Evolutionary conservation across 2,113 vertebrate genomes (phyloP), one percentile per base, ranked within the genome.

Genomic region (Pycnonotus jocosus): DNA sequence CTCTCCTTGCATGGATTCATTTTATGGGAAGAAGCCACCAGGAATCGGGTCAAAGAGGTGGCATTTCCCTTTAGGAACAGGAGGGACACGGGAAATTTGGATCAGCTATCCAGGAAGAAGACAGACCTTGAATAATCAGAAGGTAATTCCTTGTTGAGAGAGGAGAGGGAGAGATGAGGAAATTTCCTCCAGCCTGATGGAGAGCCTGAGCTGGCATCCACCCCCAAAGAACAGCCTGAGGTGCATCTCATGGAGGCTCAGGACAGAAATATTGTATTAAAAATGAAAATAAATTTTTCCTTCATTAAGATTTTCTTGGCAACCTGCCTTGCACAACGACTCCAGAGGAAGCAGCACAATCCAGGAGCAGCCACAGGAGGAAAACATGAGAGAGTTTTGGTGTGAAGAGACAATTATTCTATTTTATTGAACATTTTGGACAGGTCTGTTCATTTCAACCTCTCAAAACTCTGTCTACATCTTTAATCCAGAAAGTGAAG

Each of bases 221-320:
- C 16, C 35, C 25, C 44, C 45, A 35, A 33, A 18, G 3, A n/a
- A 11, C 61, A 27, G 12, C 6, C 35, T 27, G 13, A 53, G 22
- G 28, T 47, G 31, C 24, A 12, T 4, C 48, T 87, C 35, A 15
- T 22, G 72, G 78, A 7, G 6, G 11, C 23, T 38, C 21, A 15
- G 35, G 30, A 4, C 35, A 27, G 18, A 35, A 4, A 3, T 37
- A 13, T 0, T 16, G 20, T 20, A 9, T 4, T 15, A 23, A 20
- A 76, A 33, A 35, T 19, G 5, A 11, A 54, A 69, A 27, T 20
- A 25, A 37, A 33, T 3, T 20, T 14, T 54, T 56, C 10, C 8
- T 10, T 48, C n/a, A 7, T 21, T 24, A 7, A 2, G 47, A 7
- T 44, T 10, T 8, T 28, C 19, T 2, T 74, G 60, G 33, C 21